A percentile compares a stretch with the other conserved stretches of the same genome.
Evolutionary conservation across 92 coral and sea anemone genomes (phyloP).

Genomic region (Paragorgia papillata): DNA sequence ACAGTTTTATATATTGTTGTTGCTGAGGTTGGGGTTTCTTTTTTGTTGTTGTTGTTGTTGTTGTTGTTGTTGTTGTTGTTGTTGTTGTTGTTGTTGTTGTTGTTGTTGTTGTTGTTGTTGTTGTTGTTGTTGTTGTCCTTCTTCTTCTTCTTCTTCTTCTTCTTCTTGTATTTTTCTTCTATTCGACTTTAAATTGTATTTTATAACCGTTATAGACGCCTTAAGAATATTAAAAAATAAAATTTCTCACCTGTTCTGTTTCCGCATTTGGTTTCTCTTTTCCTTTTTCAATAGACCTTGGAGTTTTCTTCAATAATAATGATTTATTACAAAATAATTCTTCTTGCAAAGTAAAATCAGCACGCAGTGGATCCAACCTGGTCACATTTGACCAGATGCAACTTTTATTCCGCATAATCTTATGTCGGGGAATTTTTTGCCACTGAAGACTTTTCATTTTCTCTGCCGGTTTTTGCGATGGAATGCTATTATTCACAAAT

Average conservation of each 20-base stretch:
- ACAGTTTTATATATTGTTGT: no score
- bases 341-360: constrained; percentile 81
- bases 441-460: constrained; percentile 89
- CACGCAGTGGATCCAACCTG: constrained; percentile 65
- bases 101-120: no score
- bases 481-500: constrained; percentile 64
- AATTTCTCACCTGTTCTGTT: not conserved
- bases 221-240: not conserved
- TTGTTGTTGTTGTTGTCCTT: no score
- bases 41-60: no score
- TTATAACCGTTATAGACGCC: no score
- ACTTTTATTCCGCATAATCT: constrained; percentile 68
- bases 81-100: no score
- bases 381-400: constrained; percentile 81
- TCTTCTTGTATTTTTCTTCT: no score
- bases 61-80: no score
- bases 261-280: not conserved
- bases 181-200: no score
- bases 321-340: constrained; percentile 75
- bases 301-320: not conserved
- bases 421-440: constrained; percentile 89
- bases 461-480: constrained; percentile 65
- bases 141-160: no score
- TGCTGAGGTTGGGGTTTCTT: no score
- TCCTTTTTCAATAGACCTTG: not conserved